Evolutionary conservation across 1,140 invertebrate species (phyloP), one percentile per base, ranked within the genome.

Genomic region (Apis florea): DNA sequence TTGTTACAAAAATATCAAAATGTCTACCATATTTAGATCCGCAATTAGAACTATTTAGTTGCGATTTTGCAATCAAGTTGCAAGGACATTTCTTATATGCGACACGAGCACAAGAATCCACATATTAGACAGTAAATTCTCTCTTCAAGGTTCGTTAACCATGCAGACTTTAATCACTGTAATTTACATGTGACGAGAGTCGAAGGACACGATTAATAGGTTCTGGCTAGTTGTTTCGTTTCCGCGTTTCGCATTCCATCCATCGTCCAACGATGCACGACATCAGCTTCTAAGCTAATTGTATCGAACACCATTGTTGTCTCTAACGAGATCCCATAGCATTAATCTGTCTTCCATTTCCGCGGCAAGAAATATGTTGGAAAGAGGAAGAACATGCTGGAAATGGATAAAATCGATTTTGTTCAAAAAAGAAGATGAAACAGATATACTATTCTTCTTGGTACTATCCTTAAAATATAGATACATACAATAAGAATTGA

Each of bases 121-220:
- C 68, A 79, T 79, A 79, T 79, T 79, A 79, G 77, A 68, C 68
- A 58, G 31, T 11, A 21, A 51, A 61, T 69, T 58, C 31, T 26
- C 51, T 21, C 49, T 21, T 6, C 12, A 58, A 53, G 19, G 68
- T 83, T 89, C 82, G 69, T 88, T 88, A 89, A 58, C 21, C 70
- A 74, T 59, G 82, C 80, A 76, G 86, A 85, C 78, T 21, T 81
- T 88, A 71, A 83, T 84, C 69, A 84, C 85, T 84, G 83, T 81
- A 87, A 89, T 89, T 89, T 84, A 83, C 85, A 85, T 87, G 82
- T 73, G 76, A 79, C 67, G 26, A 49, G 47, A 26, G 31, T 24
- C 31, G 31, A 47, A 17, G 11, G 64, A 5, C 47, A 59, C 51
- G 75, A n/a, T 58, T 79, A 72, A 79, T 59, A 53, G 58, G 26